These are phyloP conservation scores for Nymphicus hollandicus DNA, from an alignment of 2,113 vertebrate genomes.

Conservation along the genomic window DNA sequence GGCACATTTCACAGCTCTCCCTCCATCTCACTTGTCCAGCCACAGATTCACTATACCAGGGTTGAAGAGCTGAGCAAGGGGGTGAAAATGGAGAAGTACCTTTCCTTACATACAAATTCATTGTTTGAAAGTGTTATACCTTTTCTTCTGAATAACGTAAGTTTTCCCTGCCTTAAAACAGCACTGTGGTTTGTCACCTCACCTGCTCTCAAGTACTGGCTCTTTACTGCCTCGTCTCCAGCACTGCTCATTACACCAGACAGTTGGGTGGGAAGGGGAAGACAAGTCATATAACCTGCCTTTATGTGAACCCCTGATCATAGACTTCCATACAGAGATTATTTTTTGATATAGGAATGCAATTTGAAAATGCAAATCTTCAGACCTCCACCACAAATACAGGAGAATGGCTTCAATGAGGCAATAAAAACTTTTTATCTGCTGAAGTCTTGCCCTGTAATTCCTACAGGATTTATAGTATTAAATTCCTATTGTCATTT, in stretches of 20 bases:
- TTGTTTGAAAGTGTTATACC: not conserved
- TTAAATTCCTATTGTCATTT: not conserved
- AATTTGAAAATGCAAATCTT: not conserved
- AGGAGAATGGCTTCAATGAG: not conserved
- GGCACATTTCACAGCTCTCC: not conserved
- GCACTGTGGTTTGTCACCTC: not conserved
- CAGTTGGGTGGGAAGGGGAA: not conserved
- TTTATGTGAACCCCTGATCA: not conserved
- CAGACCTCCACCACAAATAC: not conserved
- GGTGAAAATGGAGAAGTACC: not conserved
- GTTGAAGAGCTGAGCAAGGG: not conserved
- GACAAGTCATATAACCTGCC: not conserved
- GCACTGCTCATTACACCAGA: not conserved
- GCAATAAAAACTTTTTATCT: not conserved
- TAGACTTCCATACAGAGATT: not conserved
- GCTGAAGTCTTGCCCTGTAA: not conserved
- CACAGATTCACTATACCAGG: rapidly evolving
- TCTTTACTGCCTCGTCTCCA: not conserved
- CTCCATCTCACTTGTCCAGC: not conserved
- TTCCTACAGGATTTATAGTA: not conserved
- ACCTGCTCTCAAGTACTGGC: not conserved
- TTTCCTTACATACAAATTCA: not conserved
- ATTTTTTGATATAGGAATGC: not conserved
- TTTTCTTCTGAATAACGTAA: not conserved
- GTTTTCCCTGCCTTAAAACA: not conserved